These are phyloP conservation scores for Halcyon chelicuti DNA, from an alignment of 2,797 vertebrate genomes.

Conservation along the genomic window DNA sequence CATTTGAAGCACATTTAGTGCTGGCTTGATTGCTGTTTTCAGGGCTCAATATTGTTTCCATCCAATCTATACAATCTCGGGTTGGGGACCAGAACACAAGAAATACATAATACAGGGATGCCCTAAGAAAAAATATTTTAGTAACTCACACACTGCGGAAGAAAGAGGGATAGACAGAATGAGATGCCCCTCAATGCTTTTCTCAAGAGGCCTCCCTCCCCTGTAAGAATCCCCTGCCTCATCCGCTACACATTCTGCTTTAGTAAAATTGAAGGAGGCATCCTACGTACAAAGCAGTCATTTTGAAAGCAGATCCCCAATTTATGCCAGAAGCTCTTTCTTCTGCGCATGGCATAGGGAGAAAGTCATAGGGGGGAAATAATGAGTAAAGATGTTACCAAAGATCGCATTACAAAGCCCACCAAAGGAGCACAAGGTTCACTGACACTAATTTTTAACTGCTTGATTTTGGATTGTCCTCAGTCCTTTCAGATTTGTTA, in stretches of 20 bases:
- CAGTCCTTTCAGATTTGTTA: background rate
- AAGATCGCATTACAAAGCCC: background rate
- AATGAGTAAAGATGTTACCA: background rate
- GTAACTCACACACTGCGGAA: background rate
- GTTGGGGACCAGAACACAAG: background rate
- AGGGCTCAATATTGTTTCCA: background rate
- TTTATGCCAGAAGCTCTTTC: background rate
- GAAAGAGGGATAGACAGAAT: background rate
- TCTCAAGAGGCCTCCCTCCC: background rate
- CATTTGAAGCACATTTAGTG: background rate
- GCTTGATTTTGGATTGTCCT: background rate
- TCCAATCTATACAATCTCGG: background rate
- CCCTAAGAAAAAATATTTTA: background rate
- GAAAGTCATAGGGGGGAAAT: background rate
- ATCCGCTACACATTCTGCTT: accelerated
- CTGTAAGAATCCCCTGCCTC: background rate
- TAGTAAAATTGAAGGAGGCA: background rate
- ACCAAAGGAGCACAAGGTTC: background rate
- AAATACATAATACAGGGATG: background rate
- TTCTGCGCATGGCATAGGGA: background rate
- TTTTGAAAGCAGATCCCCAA: background rate
- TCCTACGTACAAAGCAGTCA: background rate
- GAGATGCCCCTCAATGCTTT: background rate
- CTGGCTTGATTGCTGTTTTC: background rate
- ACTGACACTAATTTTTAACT: background rate